Percentiles rank a stretch among this genome's conserved stretches.
phyloP scores from a whole-genome alignment of 2,888 invertebrate species.

The Caenorhabditis sp. region DNA sequence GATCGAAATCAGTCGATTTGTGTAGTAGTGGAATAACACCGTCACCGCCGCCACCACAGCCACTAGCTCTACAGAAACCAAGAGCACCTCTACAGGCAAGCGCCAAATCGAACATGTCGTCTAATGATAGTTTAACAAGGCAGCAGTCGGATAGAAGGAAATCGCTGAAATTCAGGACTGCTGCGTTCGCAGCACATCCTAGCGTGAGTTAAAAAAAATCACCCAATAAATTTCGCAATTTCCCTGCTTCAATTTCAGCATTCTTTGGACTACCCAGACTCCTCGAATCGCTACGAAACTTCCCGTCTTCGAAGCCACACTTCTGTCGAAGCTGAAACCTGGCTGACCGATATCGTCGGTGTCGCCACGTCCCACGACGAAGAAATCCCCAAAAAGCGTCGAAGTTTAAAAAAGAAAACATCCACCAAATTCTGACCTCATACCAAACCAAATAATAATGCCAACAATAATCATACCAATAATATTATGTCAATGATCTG shows the following conservation, averaged over 20 bases:
- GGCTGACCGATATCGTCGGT: constrained; percentile 38
- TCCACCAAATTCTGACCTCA: constrained; percentile 30
- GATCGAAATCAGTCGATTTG: constrained; percentile 56
- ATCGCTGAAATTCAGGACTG: constrained; percentile 35
- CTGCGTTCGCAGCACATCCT: constrained; percentile 28
- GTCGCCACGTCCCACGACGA: constrained; percentile 8
- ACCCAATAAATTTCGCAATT: not conserved
- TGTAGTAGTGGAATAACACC: not conserved
- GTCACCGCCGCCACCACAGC: constrained; percentile 4
- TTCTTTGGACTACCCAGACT: constrained; percentile 47
- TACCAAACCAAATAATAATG: too few species aligned
- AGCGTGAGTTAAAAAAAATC: constrained; percentile 14
- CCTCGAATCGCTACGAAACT: constrained; percentile 2
- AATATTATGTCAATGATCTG: not conserved
- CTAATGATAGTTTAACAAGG: constrained; percentile 4
- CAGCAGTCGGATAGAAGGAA: constrained; percentile 7
- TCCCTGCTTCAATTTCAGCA: constrained; percentile 29
- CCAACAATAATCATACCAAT: too few species aligned
- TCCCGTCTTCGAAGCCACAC: constrained; percentile 37
- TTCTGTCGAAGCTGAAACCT: constrained; percentile 41
- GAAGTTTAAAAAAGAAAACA: constrained; percentile 52
- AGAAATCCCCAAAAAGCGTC: constrained; percentile 45
- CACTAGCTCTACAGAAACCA: constrained; percentile 10
- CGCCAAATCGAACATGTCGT: constrained; percentile 32
- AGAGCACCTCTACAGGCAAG: constrained; percentile 15